Evolutionary conservation across 2,113 vertebrate genomes (phyloP).

Genomic region (Apeltes quadracus): DNA sequence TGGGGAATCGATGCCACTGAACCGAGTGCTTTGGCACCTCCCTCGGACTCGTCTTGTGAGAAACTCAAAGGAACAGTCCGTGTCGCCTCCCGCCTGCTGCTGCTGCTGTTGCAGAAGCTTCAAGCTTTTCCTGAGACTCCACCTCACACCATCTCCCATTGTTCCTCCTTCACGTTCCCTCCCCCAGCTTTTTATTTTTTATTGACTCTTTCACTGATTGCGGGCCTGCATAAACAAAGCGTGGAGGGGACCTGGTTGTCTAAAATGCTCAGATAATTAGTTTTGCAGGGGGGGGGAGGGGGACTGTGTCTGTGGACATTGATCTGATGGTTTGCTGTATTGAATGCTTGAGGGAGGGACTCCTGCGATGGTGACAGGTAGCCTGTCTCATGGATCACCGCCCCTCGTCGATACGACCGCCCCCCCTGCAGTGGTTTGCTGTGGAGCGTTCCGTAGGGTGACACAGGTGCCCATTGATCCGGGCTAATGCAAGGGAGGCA

Average conservation of each 20-base stretch:
- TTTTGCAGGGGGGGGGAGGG: constrained; percentile 67
- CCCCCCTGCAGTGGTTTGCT: constrained; percentile 44
- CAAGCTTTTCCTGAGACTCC: constrained; percentile 35
- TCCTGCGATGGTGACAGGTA: constrained; percentile 73
- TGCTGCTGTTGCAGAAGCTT: constrained; percentile 17
- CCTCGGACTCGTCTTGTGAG: constrained; percentile 45
- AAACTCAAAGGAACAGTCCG: constrained; percentile 55
- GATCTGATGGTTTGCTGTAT: constrained; percentile 76
- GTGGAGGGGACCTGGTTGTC: constrained; percentile 59
- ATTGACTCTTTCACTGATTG: constrained; percentile 89
- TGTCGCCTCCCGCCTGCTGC: background rate
- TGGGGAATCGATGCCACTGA: constrained; percentile 61
- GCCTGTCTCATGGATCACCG: constrained; percentile 76
- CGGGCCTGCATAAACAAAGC: constrained; percentile 82
- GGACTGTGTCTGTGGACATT: constrained; percentile 68
- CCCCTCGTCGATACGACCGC: constrained; percentile 68
- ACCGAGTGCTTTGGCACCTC: constrained; percentile 40
- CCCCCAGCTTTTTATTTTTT: constrained; percentile 74
- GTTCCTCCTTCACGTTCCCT: constrained; percentile 64
- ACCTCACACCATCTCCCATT: constrained; percentile 60
- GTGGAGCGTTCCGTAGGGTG: constrained; percentile 55
- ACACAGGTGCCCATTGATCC: constrained; percentile 73
- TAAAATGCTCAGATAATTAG: constrained; percentile 82
- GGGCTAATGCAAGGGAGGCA: constrained; percentile 60
- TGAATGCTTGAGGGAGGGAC: constrained; percentile 60